Evolutionary conservation across 2,797 vertebrate genomes (phyloP), one percentile per base, ranked within the genome.

Genomic region (Propithecus deckenii): DNA sequence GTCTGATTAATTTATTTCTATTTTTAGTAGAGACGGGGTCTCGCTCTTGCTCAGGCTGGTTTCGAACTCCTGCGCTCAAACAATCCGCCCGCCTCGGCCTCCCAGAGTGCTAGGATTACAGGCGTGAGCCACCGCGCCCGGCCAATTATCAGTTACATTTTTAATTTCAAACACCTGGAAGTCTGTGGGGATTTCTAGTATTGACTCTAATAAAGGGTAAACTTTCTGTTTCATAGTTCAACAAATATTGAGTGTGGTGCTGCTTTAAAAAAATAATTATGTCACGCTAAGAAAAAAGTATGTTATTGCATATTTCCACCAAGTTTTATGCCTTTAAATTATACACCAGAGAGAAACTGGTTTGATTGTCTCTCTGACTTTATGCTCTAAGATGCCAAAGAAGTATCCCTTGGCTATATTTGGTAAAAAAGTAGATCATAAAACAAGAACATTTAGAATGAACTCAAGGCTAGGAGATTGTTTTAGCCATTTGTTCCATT

Each of bases 111-210:
- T n/a, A n/a, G n/a, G n/a, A n/a, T n/a, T n/a, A n/a, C n/a, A n/a
- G n/a, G n/a, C n/a, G n/a, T n/a, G n/a, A n/a, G n/a, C n/a, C n/a
- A n/a, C n/a, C n/a, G n/a, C n/a, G n/a, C n/a, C n/a, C n/a, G n/a
- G n/a, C 1, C 0, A 87, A 13, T 0, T 71, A 28, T 85, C 30
- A 85, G 48, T 98, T 97, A 95, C 90, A 72, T 52, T 61, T n/a
- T 48, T 95, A 97, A 89, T 97, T 87, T 89, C 5, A 67, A 96
- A 3, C 3, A 86, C 32, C 11, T 23, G 11, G 11, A 89, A 55
- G n/a, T 85, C 46, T 88, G 55, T 80, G 8, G 59, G 23, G 22
- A 76, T 63, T 76, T 94, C 23, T 28, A 71, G 2, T 55, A 57
- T 14, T 78, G n/a, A 35, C 20, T 55, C 3, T 76, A 65, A 71